Conservation (phyloP, 2,888 invertebrate genomes). For the Tetheella fluctuosa region DNA sequence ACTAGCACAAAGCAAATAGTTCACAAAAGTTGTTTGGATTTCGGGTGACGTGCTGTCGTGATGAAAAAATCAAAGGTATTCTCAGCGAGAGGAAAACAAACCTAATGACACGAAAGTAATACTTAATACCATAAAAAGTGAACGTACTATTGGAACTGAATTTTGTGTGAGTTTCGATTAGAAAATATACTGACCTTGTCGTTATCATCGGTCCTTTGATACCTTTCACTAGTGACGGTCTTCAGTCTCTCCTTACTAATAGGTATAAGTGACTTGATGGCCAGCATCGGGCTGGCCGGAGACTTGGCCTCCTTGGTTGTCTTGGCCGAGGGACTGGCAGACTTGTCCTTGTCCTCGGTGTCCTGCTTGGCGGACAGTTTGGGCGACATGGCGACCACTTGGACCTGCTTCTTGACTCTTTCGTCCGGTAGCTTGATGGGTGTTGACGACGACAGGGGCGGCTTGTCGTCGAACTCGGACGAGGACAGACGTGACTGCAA, state of each 20-base stretch:
- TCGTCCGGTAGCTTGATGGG: slow-evolving; percentile 58
- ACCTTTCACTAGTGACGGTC: slow-evolving; percentile 39
- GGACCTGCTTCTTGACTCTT: slow-evolving; percentile 47
- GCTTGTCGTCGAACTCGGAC: slow-evolving; percentile 45
- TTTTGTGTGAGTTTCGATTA: too few relatives aligned
- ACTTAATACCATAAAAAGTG: too few relatives aligned
- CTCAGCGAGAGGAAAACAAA: too few relatives aligned
- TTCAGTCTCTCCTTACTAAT: slow-evolving; percentile 45
- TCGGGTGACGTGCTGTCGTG: too few relatives aligned
- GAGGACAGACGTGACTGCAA: slow-evolving; percentile 47
- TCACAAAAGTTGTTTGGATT: too few relatives aligned
- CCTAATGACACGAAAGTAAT: too few relatives aligned
- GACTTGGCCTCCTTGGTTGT: slow-evolving; percentile 26
- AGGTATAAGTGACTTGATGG: slow-evolving; percentile 33
- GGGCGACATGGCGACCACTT: slow-evolving; percentile 75
- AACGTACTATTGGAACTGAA: too few relatives aligned
- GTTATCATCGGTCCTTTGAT: slow-evolving; percentile 55
- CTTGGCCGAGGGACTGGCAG: slow-evolving; percentile 6
- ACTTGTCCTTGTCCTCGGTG: slow-evolving; percentile 13
- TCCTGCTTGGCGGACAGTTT: slow-evolving; percentile 40
- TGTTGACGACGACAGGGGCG: slow-evolving; percentile 70
- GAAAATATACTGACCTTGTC: slow-evolving; percentile 25
- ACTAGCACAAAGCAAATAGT: too few relatives aligned
- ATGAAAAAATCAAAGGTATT: too few relatives aligned
- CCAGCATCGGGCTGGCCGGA: slow-evolving; percentile 18